Evolutionary conservation across 2,888 invertebrate genomes (phyloP), one percentile per base, ranked within the genome.

Genomic region (Aradus depressus): DNA sequence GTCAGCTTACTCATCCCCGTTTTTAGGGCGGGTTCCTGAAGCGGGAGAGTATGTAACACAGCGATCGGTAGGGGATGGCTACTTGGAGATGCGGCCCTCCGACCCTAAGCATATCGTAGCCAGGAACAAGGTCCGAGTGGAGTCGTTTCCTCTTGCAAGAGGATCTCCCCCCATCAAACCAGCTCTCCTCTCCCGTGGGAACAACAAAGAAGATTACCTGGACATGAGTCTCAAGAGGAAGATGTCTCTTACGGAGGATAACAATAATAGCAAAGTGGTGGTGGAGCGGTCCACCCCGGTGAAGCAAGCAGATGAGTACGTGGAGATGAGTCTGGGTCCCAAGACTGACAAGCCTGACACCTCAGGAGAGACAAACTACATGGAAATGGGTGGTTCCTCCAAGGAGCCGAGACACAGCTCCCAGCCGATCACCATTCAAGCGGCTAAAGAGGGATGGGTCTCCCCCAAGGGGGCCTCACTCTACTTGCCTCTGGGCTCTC

Each of bases 401-500:
- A 63, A 61, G 35, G 63, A 60, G 43, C 51, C 57, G 3, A 47
- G 62, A 44, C 70, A 68, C 5, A 69, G 75, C 43, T 78, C 80
- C 1, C 72, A 79, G 50, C 81, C 81, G 2, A 81, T 81, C 50
- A 72, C 75, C 1, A 81, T 81, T 44, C 72, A 75, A 55, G 60
- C 67, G 38, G 63, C 63, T 44, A 66, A 67, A 52, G 62, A 62
- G 2, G 54, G 62, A 8, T 59, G 50, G 18, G 60, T 60, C 2
- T 56, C 59, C 57, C 61, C 64, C n/a, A 53, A 57, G 6, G 59
- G 58, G 43, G 50, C 58, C 5, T 45, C 54, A 18, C 26, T 26
- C 14, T 39, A 42, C n/a, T 64, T 65, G 5, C 59, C 68, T 5
- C 71, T 69, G 58, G 63, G 63, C 45, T 69, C 69, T 0, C 63